These are phyloP conservation scores for Lamproptera curius DNA, from an alignment of 2,888 invertebrate species.

Conservation along the genomic window DNA sequence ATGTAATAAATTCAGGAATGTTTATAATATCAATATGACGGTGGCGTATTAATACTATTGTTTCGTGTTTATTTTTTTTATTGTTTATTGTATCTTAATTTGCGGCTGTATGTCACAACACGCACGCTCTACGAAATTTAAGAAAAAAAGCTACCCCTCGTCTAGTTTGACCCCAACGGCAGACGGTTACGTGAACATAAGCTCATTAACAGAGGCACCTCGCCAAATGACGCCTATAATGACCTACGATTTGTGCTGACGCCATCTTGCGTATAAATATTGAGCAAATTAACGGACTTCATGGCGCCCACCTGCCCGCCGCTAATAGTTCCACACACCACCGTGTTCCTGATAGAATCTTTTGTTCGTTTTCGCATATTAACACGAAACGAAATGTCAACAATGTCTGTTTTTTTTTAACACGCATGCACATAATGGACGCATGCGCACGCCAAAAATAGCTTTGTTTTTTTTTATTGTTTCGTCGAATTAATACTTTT, in stretches of 20 bases:
- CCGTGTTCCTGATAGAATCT: conserved; percentile 47
- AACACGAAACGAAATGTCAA: background rate
- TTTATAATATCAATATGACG: too few species aligned
- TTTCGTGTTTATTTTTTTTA: too few species aligned
- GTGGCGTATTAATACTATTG: too few species aligned
- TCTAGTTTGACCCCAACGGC: conserved; percentile 12
- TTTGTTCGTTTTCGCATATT: conserved; percentile 21
- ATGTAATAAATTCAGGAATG: too few species aligned
- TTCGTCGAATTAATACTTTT: too few species aligned
- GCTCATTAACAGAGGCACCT: conserved; percentile 58
- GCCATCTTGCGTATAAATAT: conserved; percentile 72
- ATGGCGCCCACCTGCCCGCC: conserved; percentile 59
- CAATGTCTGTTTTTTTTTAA: background rate
- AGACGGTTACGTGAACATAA: conserved; percentile 24
- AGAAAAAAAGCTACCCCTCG: conserved; percentile 7
- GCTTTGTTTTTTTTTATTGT: background rate
- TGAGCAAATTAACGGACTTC: conserved; percentile 67
- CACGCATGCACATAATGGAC: too few species aligned
- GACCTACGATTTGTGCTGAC: conserved; percentile 59
- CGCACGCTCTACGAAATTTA: background rate
- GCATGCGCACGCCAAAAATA: too few species aligned
- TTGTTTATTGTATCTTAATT: too few species aligned
- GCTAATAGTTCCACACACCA: conserved; percentile 36
- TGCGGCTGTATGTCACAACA: conserved; percentile 14
- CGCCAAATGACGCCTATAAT: conserved; percentile 62